Base-by-base conservation (phyloP, 2,888 invertebrate genomes). In the Teinopalpus imperialis region DNA sequence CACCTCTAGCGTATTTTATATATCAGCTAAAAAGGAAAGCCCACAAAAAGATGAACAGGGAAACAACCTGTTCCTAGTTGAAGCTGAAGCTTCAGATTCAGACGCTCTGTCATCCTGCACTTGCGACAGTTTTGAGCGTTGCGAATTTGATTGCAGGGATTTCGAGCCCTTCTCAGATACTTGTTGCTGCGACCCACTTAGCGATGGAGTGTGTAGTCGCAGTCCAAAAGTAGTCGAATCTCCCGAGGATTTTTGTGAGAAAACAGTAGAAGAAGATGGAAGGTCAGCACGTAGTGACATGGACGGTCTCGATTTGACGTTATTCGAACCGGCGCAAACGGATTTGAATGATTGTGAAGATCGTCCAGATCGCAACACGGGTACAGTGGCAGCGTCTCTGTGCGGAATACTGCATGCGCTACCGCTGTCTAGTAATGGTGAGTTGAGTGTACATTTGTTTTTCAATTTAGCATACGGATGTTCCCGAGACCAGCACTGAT, bases 221-320 rank as follows among this genome's bases (percentile, higher is more conserved):
- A 89, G 89, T 56, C 89, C 89, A 8, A 87, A 88, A 53, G 77
- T 85, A 60, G 87, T 86, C 20, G 88, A 88, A 43, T 88, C 88
- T 26, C 86, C 87, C 12, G 88, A 88, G 63, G 64, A 85, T 61
- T 82, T 87, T 63, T 75, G 81, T 66, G 79, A 82, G 43, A 66
- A 70, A 53, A 66, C 63, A 43, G 74, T 69, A 20, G 85, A 88
- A 21, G 86, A 82, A 35, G 89, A 89, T 56, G 78, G 77, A 35
- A 74, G 74, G 13, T 83, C 90, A 37, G 75, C 86, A 31, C 72
- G 88, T 20, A 89, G 89, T 70, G 92, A 93, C 73, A 91, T 93
- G 91, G 92, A 92, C 56, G 92, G 92, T 52, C 81, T 93, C 57
- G 93, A 93, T 77, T 81, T 93, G 66, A 87, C 92, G 51, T 76